These are phyloP conservation scores for Gila orcuttii DNA, from an alignment of 2,113 vertebrate species.

Conservation along the genomic window DNA sequence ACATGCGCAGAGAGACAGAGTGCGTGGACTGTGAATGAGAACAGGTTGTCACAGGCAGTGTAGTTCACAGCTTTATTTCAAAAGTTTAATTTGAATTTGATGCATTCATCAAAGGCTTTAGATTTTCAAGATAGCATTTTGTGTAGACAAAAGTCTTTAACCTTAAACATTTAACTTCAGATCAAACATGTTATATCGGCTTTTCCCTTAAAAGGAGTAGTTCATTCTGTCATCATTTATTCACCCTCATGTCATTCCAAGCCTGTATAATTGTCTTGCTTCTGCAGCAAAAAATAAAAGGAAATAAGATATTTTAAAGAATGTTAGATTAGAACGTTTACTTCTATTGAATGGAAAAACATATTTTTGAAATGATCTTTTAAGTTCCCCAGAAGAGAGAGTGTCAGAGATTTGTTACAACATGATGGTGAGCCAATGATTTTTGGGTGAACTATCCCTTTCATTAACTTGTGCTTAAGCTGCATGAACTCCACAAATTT, in stretches of 20 bases:
- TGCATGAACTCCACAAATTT: not conserved
- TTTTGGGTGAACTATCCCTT: not conserved
- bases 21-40: constrained; percentile 27
- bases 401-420: not conserved
- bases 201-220: not conserved
- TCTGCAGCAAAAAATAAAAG: not conserved
- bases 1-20: constrained; percentile 22
- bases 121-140: not conserved
- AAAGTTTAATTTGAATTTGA: constrained; percentile 18
- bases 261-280: not conserved
- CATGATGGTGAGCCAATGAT: not conserved
- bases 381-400: not conserved
- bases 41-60: constrained; percentile 7
- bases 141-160: not conserved
- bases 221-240: constrained; percentile 1
- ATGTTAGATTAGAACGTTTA: not conserved
- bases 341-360: not conserved
- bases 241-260: not conserved
- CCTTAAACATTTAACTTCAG: constrained; percentile 40
- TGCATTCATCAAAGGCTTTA: not conserved
- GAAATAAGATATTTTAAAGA: not conserved
- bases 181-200: constrained; percentile 43
- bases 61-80: constrained; percentile 8
- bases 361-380: not conserved
- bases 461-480: not conserved